Base-by-base conservation (phyloP, 2,888 invertebrate species). In the Sepiola atlantica region DNA sequence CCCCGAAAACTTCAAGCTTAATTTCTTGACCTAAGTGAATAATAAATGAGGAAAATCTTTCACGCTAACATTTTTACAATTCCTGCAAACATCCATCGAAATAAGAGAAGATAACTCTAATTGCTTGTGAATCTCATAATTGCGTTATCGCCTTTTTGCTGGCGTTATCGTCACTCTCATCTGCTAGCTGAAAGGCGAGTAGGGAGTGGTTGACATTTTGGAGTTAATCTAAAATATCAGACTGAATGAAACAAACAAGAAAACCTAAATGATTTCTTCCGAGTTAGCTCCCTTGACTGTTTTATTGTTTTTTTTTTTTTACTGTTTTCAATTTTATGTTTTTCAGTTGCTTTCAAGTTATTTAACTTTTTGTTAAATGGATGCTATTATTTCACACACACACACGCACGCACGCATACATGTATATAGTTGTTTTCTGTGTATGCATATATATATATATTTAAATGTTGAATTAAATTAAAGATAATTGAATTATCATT, bases 261-360 rank as follows among this genome's bases (percentile, higher is more conserved):
- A 77, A 77, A 77, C n/a, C 1, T 4, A 45, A 45, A 45, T 4
- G 45, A 8, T 45, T 45, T 77, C 61, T 77, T 77, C 77, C n/a
- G n/a, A 32, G 77, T 77, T 77, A 14, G n/a, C 14, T 77, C n/a
- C n/a, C 77, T 18, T 77, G 21, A 61, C 77, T n/a, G 77, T n/a
- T n/a, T 32, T 32, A 77, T 12, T 35, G 2, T 57, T 32, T 28
- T 57, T 21, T 94, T 91, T 10, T 16, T 92, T 77, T 4, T 21
- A 32, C 28, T 77, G 12, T 28, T 77, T n/a, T 93, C 6, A 20
- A 77, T 94, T 77, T 94, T 92, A 93, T 54, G 94, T 94, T 94
- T 45, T 45, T 45, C 8, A 45, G 45, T 45, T 45, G 45, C 45
- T 45, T 45, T 45, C 4, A 45, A 45, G 45, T 45, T 45, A 45